Base-by-base conservation (phyloP, 2,888 invertebrate species). In the Ectemnius continuus region DNA sequence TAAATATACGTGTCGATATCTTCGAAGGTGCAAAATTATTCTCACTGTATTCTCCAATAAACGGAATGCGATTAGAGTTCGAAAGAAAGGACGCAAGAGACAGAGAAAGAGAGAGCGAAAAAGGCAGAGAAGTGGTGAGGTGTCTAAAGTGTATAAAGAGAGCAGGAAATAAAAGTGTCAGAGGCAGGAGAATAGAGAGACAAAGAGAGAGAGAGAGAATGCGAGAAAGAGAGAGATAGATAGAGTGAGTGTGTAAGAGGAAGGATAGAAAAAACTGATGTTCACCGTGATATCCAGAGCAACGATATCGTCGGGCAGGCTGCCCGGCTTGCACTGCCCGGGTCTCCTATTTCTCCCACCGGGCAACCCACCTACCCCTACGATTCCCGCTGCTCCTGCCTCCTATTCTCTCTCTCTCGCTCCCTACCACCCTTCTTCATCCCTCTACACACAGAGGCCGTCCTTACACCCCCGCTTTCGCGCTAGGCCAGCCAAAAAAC, bases 251-350 rank as follows among this genome's bases (percentile, higher is more conserved):
- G 59, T 16, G 1, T 14, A 52, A 47, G 47, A 46, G 14, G 52
- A 48, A 16, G 13, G 48, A 18, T 11, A 61, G 56, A 52, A 45
- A 61, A 67, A 70, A 70, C 61, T 65, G 61, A 67, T 48, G 61
- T 61, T 70, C 71, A 65, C 67, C 83, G 75, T 74, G 73, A 74
- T 62, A 78, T 70, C 79, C 52, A 68, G 59, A 79, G 62, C 79
- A 76, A 84, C 83, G 85, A 86, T 82, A 87, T 83, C 79, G 81
- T 86, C 90, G 88, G 89, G 88, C 88, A 88, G 88, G 86, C 87
- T 87, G 90, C 90, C 90, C 90, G 90, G 88, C 89, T 89, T 88
- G 88, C 85, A 91, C 90, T 90, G 90, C 90, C 90, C 90, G 90
- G 90, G 89, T 88, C 89, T 88, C 86, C 87, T 86, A 87, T 85